Percentiles rank a stretch among this genome's conserved stretches.
phyloP scores from a whole-genome alignment of 2,797 vertebrate species.

The Myotis planiceps region DNA sequence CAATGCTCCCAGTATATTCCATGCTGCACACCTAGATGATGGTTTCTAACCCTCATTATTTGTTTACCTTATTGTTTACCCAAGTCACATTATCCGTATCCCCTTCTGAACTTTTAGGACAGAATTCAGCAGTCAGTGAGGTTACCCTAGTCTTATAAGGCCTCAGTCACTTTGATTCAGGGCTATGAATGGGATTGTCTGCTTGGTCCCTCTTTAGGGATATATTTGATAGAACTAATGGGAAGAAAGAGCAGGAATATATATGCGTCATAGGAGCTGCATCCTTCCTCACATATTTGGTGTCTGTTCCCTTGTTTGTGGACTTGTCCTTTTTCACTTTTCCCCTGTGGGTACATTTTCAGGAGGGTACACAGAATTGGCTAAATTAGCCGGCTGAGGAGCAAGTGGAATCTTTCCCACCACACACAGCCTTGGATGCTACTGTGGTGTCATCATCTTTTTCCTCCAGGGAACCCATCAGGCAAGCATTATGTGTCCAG shows the following conservation, averaged over 20 bases:
- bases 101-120: slow-evolving; percentile 41
- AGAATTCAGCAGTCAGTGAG: not conserved
- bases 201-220: not conserved
- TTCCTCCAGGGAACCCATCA: not conserved
- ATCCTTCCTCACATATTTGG: not conserved
- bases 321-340: not conserved
- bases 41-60: slow-evolving; percentile 29
- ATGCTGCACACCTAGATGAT: slow-evolving; percentile 22
- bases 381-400: not conserved
- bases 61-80: slow-evolving; percentile 58
- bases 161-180: not conserved
- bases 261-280: no score
- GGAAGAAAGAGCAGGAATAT: not conserved
- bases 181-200: not conserved
- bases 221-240: not conserved
- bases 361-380: not conserved
- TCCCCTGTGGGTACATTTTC: not conserved
- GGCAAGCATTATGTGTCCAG: not conserved
- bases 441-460: not conserved
- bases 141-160: not conserved
- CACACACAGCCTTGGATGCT: not conserved
- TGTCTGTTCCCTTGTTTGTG: not conserved
- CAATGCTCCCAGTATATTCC: slow-evolving; percentile 64
- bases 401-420: not conserved
- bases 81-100: not conserved